Evolutionary conservation across 2,888 invertebrate genomes (phyloP), one percentile per base, ranked within the genome.

Genomic region (Pedicia rivosa): DNA sequence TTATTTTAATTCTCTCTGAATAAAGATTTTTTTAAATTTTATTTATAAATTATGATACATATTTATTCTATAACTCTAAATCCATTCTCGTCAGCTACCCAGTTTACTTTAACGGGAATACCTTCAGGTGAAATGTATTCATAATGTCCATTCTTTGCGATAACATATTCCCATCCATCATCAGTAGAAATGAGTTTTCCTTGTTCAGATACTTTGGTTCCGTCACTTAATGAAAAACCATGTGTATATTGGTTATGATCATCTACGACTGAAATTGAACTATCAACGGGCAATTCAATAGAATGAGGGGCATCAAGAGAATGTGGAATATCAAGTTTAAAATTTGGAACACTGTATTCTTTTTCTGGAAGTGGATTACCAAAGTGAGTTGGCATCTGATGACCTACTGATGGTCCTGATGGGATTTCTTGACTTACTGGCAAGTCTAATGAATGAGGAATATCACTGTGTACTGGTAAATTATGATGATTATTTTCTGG

Each of bases 31-130:
- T 24, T 24, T n/a, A 24, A 24, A 24, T 24, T 24, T 24, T 24
- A 24, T 24, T 24, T n/a, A 3, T 2, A 24, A 24, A 24, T 24
- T 3, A 24, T 24, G 24, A 10, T 24, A n/a, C n/a, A 27, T 27
- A 27, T n/a, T 27, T 12, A n/a, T 38, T 27, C 12, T 27, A 3
- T 27, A 12, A 17, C 30, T 8, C 50, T 42, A 48, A 48, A 54
- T 5, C 54, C 54, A 24, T 53, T 52, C 19, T 55, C 47, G 37
- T 55, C 54, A 10, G 54, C 53, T 15, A 51, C 41, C 46, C 53
- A 55, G 16, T 47, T 45, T 28, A 54, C 51, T 6, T 36, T 41
- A 28, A 54, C 43, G 8, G 43, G 46, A 5, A 38, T 46, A 4
- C 53, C 53, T 43, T 55, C 54, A 5, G 54, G 54, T 34, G 50